Conservation (phyloP, 2,113 vertebrate species). For the Tachysurus vachellii region DNA sequence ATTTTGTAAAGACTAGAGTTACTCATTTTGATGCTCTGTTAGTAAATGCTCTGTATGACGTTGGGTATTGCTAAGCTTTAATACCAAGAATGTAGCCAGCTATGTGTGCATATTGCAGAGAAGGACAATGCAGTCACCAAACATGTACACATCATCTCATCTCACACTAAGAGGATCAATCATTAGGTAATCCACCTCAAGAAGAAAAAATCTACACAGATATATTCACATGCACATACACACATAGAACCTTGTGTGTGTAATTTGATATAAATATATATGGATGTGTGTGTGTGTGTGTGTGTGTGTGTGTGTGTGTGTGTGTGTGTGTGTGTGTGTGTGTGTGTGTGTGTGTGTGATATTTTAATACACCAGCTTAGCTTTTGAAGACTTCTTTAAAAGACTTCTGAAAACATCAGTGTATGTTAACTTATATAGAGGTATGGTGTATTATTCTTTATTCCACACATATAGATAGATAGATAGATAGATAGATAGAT, state of each 20-base stretch:
- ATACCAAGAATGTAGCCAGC: background rate
- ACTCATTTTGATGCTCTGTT: background rate
- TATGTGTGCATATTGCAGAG: background rate
- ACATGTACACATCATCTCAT: constrained; percentile 55
- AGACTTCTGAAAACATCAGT: too few relatives aligned
- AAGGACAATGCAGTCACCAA: constrained; percentile 9
- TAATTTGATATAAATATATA: background rate
- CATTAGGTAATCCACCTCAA: constrained; percentile 62
- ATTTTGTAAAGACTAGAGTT: background rate
- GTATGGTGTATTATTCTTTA: too few relatives aligned
- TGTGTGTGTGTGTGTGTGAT: too few relatives aligned
- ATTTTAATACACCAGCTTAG: too few relatives aligned
- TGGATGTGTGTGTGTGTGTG: background rate
- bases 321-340: too few relatives aligned
- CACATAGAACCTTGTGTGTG: background rate
- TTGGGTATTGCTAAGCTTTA: background rate
- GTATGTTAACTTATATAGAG: too few relatives aligned
- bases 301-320: too few relatives aligned
- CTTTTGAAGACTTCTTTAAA: too few relatives aligned
- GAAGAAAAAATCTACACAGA: constrained; percentile 43
- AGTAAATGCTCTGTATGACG: background rate
- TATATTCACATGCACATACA: background rate
- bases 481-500: too few relatives aligned
- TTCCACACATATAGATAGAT: too few relatives aligned
- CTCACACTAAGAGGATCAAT: constrained; percentile 68